phyloP scores from a whole-genome alignment of 2,113 vertebrate genomes.

The Psophia crepitans region DNA sequence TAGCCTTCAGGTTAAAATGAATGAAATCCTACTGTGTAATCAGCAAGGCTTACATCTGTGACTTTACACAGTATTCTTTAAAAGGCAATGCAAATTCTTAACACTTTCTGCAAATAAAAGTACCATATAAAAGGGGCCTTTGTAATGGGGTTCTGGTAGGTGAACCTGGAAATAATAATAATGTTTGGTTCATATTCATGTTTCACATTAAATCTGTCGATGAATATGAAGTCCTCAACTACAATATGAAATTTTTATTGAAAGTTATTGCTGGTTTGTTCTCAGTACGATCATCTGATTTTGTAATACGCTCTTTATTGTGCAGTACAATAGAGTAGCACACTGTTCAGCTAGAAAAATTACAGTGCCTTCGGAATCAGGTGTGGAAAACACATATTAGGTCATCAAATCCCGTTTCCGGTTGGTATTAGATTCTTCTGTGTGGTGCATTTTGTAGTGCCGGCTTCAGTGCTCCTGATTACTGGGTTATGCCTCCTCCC shows the following conservation, averaged over 20 bases:
- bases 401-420: not conserved
- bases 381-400: slow-evolving; percentile 21
- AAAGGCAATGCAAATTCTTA: slow-evolving; percentile 44
- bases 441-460: not conserved
- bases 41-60: slow-evolving; percentile 43
- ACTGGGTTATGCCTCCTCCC: not conserved
- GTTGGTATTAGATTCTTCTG: not conserved
- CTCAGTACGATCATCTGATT: not conserved
- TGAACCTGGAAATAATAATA: slow-evolving; percentile 25
- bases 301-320: not conserved
- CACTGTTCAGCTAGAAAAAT: not conserved
- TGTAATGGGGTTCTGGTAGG: not conserved
- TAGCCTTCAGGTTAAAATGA: slow-evolving; percentile 54
- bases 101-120: slow-evolving; percentile 35
- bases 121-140: not conserved
- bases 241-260: not conserved
- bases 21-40: slow-evolving; percentile 42
- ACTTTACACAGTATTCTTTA: slow-evolving; percentile 22
- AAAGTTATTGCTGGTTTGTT: not conserved
- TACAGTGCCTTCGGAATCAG: not conserved
- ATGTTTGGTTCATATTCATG: not conserved
- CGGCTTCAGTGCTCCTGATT: not conserved
- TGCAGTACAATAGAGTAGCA: not conserved
- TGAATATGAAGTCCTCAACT: not conserved
- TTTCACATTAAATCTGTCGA: not conserved